A percentile compares a stretch with the other conserved stretches of the same genome.
Evolutionary conservation across 1,140 invertebrate genomes (phyloP).

Genomic region (Drosophila orena): DNA sequence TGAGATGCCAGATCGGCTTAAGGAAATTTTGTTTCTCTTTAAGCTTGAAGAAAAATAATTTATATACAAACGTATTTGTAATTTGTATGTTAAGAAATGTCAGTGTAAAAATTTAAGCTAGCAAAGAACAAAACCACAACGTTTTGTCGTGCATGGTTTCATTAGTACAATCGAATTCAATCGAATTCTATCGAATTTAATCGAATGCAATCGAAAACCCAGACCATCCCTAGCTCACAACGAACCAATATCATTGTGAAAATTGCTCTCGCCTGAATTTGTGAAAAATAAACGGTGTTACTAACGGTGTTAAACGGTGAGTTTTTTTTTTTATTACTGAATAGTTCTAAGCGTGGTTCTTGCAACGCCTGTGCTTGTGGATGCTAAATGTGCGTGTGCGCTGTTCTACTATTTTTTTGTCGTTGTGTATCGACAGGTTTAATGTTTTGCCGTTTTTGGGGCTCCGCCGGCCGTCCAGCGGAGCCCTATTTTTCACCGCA

Average conservation of each 20-base stretch:
- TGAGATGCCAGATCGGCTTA: too few relatives aligned
- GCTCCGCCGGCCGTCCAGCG: slow-evolving; percentile 47
- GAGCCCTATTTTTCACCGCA: slow-evolving; percentile 55
- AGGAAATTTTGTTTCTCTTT: too few relatives aligned
- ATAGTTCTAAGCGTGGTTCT: not conserved
- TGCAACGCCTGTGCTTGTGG: not conserved
- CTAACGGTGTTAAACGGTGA: slow-evolving; percentile 3
- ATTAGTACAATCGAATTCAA: not conserved
- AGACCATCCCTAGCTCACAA: not conserved
- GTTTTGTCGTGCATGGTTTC: not conserved
- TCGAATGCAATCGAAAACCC: not conserved
- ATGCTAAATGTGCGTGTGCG: not conserved
- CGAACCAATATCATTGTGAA: not conserved
- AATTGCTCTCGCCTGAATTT: not conserved
- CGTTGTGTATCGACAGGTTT: not conserved
- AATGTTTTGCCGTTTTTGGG: slow-evolving; percentile 12
- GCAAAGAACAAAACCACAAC: too few relatives aligned
- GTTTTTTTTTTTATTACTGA: not conserved
- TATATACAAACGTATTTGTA: too few relatives aligned
- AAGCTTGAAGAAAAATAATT: too few relatives aligned
- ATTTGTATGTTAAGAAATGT: too few relatives aligned
- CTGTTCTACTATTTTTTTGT: not conserved
- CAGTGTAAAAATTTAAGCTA: too few relatives aligned
- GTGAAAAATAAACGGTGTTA: not conserved
- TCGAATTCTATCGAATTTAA: not conserved